Percentiles rank a stretch among this genome's conserved stretches.
Conservation (phyloP, 1,140 invertebrate species). For the Cherax destructor region DNA sequence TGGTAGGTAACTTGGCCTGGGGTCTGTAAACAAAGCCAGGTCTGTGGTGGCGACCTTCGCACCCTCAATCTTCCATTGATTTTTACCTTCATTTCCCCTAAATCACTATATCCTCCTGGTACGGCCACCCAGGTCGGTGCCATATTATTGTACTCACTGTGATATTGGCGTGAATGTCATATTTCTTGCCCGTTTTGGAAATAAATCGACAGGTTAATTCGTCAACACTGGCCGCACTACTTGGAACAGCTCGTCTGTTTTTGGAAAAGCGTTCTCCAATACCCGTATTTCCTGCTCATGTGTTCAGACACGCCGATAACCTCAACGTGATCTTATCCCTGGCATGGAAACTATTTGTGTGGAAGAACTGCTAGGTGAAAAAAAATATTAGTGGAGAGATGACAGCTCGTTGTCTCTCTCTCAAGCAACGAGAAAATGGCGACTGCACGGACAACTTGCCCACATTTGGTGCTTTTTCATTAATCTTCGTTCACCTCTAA, state of each 20-base stretch:
- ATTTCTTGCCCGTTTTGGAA: constrained; percentile 94
- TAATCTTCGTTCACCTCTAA: neutral
- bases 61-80: neutral
- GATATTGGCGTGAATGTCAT: constrained; percentile 98
- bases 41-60: constrained; percentile 9
- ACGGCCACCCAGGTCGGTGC: too few relatives aligned
- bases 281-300: constrained; percentile 98
- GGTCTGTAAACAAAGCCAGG: constrained; percentile 61
- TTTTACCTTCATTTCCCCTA: neutral
- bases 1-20: constrained; percentile 6
- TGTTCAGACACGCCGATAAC: constrained; percentile 93
- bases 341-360: constrained; percentile 16
- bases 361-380: constrained; percentile 11
- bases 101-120: neutral
- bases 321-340: constrained; percentile 26
- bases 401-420: constrained; percentile 52
- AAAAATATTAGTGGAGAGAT: constrained; percentile 32
- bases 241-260: constrained; percentile 97
- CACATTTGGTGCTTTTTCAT: neutral
- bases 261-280: constrained; percentile 95
- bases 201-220: constrained; percentile 98
- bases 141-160: constrained; percentile 82
- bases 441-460: constrained; percentile 45
- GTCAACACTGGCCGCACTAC: constrained; percentile 98
- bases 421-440: constrained; percentile 68